A percentile compares a stretch with the other conserved stretches of the same genome.
phyloP scores from a whole-genome alignment of 2,888 invertebrate genomes.

The Eulithis prunata region DNA sequence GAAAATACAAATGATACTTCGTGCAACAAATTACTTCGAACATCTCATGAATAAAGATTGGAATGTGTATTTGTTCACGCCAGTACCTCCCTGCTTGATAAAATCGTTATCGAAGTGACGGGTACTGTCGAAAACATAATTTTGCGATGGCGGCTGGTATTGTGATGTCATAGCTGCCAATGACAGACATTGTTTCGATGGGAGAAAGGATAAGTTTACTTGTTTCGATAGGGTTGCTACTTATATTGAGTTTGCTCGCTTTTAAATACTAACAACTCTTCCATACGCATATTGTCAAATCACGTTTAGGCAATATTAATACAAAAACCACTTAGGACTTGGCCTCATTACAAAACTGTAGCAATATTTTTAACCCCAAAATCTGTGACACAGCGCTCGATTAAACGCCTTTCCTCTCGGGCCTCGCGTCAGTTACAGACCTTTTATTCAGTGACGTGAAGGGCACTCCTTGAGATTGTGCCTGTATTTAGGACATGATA shows the following conservation, averaged over 20 bases:
- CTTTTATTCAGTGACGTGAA: constrained; percentile 30
- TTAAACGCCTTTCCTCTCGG: constrained; percentile 14
- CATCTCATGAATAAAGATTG: constrained; percentile 58
- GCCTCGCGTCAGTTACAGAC: constrained; percentile 21
- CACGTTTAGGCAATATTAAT: no score
- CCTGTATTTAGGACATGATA: constrained; percentile 29
- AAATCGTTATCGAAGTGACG: constrained; percentile 48
- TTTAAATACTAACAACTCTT: no score
- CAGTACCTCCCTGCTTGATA: constrained; percentile 46
- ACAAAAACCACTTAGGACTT: no score
- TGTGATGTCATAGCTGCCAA: constrained; percentile 47
- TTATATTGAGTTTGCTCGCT: no score
- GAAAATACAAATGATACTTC: constrained; percentile 33
- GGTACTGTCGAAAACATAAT: constrained; percentile 50
- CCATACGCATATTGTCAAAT: no score
- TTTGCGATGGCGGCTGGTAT: constrained; percentile 40
- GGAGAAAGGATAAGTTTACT: constrained; percentile 27
- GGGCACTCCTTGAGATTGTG: constrained; percentile 29
- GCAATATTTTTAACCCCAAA: constrained; percentile 1
- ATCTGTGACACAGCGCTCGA: constrained; percentile 20
- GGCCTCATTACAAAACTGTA: no score
- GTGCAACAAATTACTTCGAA: constrained; percentile 45
- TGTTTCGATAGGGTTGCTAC: not conserved
- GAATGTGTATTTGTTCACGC: constrained; percentile 49
- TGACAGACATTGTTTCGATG: constrained; percentile 41